Base-by-base conservation (phyloP, 2,888 invertebrate genomes). In the Tupiocoris notatus region DNA sequence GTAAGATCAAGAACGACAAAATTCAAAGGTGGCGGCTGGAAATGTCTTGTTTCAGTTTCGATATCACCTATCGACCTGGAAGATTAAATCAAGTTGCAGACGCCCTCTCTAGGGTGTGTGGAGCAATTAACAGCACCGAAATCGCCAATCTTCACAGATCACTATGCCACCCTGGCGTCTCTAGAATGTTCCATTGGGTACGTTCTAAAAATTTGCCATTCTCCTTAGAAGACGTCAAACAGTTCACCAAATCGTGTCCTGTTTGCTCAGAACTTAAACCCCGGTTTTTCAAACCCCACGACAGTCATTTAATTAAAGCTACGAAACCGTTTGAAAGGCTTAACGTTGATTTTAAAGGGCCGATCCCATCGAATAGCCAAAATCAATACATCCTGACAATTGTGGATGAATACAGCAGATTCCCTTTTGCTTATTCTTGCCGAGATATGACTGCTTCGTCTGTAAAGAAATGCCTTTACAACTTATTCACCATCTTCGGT, bases 51-150 rank as follows among this genome's bases (percentile, higher is more conserved):
- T 62, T 23, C 25, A 75, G 57, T 22, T 65, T 57, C 22, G 58
- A 75, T 17, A 75, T 76, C 20, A 24, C 56, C 17, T 56, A 77
- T 64, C 70, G 71, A n/a, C 58, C 71, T 21, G 63, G 71, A 7
- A 66, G 20, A 57, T n/a, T n/a, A n/a, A n/a, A n/a, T n/a, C n/a
- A n/a, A 2, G 75, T 61, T 16, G 80, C 80, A 12, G 79, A 79
- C 66, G 63, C 77, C 18, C 67, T 80, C 1, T n/a, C n/a, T n/a
- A n/a, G n/a, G n/a, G n/a, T n/a, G n/a, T n/a, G n/a, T n/a, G n/a
- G n/a, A n/a, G n/a, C n/a, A n/a, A n/a, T n/a, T n/a, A n/a, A n/a
- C n/a, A n/a, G n/a, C n/a, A n/a, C n/a, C n/a, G n/a, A n/a, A n/a
- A n/a, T n/a, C n/a, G n/a, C n/a, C n/a, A n/a, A n/a, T n/a, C n/a